These are phyloP conservation scores for Ectropis grisescens DNA, from an alignment of 1,140 invertebrate species.

Conservation along the genomic window DNA sequence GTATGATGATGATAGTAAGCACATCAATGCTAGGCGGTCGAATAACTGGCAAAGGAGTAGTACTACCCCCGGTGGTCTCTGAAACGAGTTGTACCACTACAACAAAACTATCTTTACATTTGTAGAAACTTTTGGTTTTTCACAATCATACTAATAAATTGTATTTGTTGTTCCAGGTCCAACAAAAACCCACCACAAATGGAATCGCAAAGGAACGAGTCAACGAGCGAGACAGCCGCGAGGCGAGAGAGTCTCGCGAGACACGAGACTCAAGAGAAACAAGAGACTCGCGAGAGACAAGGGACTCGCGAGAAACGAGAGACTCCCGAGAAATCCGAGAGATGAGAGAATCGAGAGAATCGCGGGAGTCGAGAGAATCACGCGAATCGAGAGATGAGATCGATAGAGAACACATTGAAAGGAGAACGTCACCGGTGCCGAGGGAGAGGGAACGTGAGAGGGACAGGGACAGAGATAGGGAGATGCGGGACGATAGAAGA, in stretches of 20 bases:
- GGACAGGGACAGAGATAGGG: slow-evolving; percentile 36
- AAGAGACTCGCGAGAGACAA: slow-evolving; percentile 21
- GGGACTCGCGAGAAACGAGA: slow-evolving; percentile 25
- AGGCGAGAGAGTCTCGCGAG: slow-evolving; percentile 22
- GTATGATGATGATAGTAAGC: too few relatives aligned
- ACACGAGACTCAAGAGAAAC: slow-evolving; percentile 20
- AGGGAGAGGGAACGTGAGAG: slow-evolving; percentile 30
- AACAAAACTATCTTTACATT: too few relatives aligned
- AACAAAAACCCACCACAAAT: slow-evolving; percentile 59
- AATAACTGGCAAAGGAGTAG: too few relatives aligned
- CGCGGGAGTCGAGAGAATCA: slow-evolving; percentile 28
- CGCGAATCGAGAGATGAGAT: slow-evolving; percentile 29
- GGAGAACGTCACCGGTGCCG: slow-evolving; percentile 38
- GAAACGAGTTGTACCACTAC: too few relatives aligned
- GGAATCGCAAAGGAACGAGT: slow-evolving; percentile 42
- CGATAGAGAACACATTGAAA: slow-evolving; percentile 37
- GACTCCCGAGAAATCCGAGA: slow-evolving; percentile 21
- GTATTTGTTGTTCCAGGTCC: slow-evolving; percentile 52
- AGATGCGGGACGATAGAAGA: slow-evolving; percentile 41
- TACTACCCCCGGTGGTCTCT: too few relatives aligned
- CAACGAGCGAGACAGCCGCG: slow-evolving; percentile 34
- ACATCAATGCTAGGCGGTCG: too few relatives aligned
- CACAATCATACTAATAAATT: too few relatives aligned
- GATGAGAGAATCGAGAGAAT: slow-evolving; percentile 19
- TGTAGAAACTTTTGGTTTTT: too few relatives aligned